phyloP scores from a whole-genome alignment of 2,797 vertebrate species.

The Craterocephalus amniculus region DNA sequence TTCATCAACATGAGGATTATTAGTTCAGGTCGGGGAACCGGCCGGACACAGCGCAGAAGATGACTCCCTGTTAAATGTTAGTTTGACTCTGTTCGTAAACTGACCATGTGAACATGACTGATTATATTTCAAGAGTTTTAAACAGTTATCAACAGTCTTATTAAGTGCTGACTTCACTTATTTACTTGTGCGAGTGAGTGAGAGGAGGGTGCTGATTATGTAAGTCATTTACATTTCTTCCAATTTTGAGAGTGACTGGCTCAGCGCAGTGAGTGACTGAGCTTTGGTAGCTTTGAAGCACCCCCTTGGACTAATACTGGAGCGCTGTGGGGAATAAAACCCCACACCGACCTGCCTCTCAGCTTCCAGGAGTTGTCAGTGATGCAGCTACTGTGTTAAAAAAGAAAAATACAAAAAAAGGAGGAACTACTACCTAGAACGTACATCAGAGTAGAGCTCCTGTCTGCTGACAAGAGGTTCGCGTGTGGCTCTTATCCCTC shows the following conservation, averaged over 20 bases:
- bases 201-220: conserved; percentile 46
- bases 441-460: conserved; percentile 48
- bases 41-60: conserved; percentile 14
- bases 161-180: conserved; percentile 58
- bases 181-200: conserved; percentile 3
- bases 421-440: conserved; percentile 22
- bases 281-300: conserved; percentile 56
- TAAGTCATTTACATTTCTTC: conserved; percentile 72
- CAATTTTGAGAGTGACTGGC: conserved; percentile 63
- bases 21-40: conserved; percentile 26
- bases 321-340: conserved; percentile 62
- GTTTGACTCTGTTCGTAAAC: conserved; percentile 35
- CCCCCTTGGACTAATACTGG: conserved; percentile 55
- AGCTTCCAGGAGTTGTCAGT: conserved; percentile 52
- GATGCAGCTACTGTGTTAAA: conserved; percentile 40
- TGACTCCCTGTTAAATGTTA: conserved; percentile 18
- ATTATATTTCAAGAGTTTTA: conserved; percentile 56
- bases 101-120: conserved; percentile 42
- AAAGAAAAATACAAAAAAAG: neutral
- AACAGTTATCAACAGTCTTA: conserved; percentile 46
- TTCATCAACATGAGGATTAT: conserved; percentile 18
- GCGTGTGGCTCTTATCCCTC: conserved; percentile 54
- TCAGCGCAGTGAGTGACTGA: conserved; percentile 65
- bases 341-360: conserved; percentile 60
- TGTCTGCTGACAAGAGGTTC: conserved; percentile 59